These are phyloP conservation scores for Siphonodentalium dalli DNA, from an alignment of 2,888 invertebrate species.

Conservation along the genomic window DNA sequence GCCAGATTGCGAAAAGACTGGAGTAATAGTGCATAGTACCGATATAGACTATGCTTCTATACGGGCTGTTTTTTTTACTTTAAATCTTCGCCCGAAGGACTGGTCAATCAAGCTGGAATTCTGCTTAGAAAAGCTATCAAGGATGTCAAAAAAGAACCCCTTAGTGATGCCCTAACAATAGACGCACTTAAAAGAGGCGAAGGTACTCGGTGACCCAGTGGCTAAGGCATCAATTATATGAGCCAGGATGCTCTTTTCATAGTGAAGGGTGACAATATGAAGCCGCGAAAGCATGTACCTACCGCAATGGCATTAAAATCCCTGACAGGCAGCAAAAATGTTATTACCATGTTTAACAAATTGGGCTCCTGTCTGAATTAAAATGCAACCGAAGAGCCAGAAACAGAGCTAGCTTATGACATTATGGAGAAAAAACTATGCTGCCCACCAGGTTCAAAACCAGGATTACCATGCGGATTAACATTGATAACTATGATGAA, in stretches of 20 bases:
- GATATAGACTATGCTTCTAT: too few relatives aligned
- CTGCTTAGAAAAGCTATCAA: too few relatives aligned
- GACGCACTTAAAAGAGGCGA: too few relatives aligned
- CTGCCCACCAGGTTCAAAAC: slow-evolving; percentile 5
- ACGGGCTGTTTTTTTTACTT: too few relatives aligned
- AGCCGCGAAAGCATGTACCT: slow-evolving; percentile 10
- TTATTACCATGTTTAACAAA: slow-evolving; percentile 10
- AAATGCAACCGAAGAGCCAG: slow-evolving; percentile 6
- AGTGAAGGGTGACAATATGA: slow-evolving; percentile 1
- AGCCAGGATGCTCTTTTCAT: too few relatives aligned
- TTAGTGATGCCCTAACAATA: too few relatives aligned
- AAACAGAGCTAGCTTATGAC: slow-evolving; percentile 12
- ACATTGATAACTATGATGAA: slow-evolving; percentile 24
- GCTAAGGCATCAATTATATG: not conserved
- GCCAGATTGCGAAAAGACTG: too few relatives aligned
- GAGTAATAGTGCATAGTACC: too few relatives aligned
- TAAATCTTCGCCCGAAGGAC: too few relatives aligned
- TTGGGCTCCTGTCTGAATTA: too few relatives aligned
- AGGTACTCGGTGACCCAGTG: not conserved
- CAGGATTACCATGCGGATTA: slow-evolving; percentile 3
- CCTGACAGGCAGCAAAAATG: slow-evolving; percentile 7
- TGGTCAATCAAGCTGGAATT: not conserved
- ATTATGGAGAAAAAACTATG: not conserved
- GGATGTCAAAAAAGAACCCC: too few relatives aligned
- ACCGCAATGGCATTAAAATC: too few relatives aligned